phyloP scores from a whole-genome alignment of 2,888 invertebrate species.

The Ochropleura plecta region DNA sequence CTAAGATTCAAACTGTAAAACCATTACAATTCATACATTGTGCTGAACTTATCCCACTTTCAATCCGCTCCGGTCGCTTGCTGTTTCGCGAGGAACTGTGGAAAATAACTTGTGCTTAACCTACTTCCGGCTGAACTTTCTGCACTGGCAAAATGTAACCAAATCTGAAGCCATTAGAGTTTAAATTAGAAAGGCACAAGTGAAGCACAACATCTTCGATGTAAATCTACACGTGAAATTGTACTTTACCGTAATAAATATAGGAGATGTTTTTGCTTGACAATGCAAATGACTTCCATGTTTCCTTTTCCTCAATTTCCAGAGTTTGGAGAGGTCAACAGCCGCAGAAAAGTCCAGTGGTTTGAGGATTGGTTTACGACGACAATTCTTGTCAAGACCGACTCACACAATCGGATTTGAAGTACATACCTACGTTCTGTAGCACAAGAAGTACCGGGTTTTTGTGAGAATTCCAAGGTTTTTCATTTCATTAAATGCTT shows the following conservation, averaged over 20 bases:
- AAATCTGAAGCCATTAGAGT: not conserved
- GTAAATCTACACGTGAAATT: constrained; percentile 32
- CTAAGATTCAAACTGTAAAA: constrained; percentile 13
- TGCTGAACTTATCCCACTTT: constrained; percentile 51
- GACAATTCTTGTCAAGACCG: constrained; percentile 39
- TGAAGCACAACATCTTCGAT: constrained; percentile 28
- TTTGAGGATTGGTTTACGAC: constrained; percentile 37
- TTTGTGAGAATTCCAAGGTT: constrained; percentile 1
- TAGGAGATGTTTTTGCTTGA: constrained; percentile 20
- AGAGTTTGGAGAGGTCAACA: constrained; percentile 63
- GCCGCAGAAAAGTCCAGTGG: constrained; percentile 54
- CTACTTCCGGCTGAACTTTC: constrained; percentile 64
- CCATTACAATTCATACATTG: constrained; percentile 31
- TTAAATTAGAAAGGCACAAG: constrained; percentile 10
- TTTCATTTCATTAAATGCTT: too few species aligned
- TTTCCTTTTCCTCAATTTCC: constrained; percentile 56
- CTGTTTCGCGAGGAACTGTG: constrained; percentile 61
- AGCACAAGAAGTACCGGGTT: constrained; percentile 1
- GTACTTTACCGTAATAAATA: rapidly evolving
- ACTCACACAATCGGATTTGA: constrained; percentile 21
- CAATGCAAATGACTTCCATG: constrained; percentile 22
- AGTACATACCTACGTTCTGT: constrained; percentile 16
- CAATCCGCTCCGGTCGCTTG: constrained; percentile 39
- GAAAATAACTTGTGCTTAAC: constrained; percentile 74
- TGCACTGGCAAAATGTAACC: constrained; percentile 18